These are phyloP conservation scores for Ginglymostoma cirratum DNA, from an alignment of 2,113 vertebrate genomes.

Conservation along the genomic window DNA sequence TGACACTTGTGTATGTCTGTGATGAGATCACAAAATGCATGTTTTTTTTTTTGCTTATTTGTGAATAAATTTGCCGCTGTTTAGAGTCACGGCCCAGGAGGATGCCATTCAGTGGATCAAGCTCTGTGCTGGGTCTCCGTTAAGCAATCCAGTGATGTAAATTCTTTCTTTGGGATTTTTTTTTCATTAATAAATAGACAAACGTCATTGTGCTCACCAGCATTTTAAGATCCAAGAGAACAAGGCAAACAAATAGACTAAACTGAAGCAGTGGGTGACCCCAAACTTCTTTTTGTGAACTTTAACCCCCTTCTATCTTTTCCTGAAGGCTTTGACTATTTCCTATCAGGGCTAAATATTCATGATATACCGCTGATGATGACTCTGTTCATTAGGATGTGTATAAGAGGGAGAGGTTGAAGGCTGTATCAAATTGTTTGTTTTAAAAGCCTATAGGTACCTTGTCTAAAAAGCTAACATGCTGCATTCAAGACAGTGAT, in stretches of 20 bases:
- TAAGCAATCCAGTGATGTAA: neutral
- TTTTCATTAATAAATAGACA: neutral
- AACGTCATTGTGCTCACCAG: neutral
- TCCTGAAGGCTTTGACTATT: neutral
- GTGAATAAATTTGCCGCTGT: neutral
- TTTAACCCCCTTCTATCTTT: neutral
- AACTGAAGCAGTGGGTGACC: neutral
- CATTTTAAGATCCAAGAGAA: neutral
- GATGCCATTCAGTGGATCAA: neutral
- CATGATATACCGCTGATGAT: neutral
- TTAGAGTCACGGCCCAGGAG: neutral
- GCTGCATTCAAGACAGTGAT: neutral
- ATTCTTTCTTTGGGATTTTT: neutral
- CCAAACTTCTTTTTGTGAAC: neutral
- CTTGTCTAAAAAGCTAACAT: neutral
- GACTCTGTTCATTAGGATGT: neutral
- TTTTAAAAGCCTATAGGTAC: neutral
- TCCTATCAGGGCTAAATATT: neutral
- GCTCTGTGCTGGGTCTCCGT: neutral
- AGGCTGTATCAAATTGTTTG: neutral
- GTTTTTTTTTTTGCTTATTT: no score
- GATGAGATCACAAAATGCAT: neutral
- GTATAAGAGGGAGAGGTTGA: no score
- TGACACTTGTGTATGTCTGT: neutral
- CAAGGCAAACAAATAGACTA: neutral